Percentiles rank a stretch among this genome's conserved stretches.
These are phyloP conservation scores for Alviniconcha marisindica DNA, from an alignment of 1,140 invertebrate species.

Conservation along the genomic window DNA sequence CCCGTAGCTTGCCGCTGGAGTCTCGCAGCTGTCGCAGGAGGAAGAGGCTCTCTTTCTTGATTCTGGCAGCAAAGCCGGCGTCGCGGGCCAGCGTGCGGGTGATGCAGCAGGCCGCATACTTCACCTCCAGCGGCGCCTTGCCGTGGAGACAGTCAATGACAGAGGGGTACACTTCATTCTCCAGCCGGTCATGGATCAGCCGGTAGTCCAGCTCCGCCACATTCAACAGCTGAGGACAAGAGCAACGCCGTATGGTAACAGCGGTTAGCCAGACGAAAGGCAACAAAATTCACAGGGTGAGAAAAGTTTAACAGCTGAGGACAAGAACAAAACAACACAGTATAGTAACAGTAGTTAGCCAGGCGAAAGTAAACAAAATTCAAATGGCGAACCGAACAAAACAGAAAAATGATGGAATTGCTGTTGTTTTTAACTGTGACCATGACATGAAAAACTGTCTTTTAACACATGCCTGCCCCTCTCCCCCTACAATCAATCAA, in stretches of 20 bases:
- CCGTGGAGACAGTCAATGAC: slow-evolving; percentile 49
- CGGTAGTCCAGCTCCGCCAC: background rate
- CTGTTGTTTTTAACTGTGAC: too few relatives aligned
- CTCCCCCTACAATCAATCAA: too few relatives aligned
- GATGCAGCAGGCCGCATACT: slow-evolving; percentile 61
- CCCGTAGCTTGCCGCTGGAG: slow-evolving; percentile 28
- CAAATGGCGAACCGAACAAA: too few relatives aligned
- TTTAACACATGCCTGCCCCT: too few relatives aligned
- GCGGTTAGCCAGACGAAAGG: too few relatives aligned
- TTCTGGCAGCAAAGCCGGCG: slow-evolving; percentile 17
- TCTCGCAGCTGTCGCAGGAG: slow-evolving; percentile 32
- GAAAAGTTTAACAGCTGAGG: too few relatives aligned
- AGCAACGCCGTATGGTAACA: too few relatives aligned
- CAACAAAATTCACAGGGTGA: background rate
- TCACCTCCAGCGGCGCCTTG: slow-evolving; percentile 50
- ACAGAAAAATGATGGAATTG: too few relatives aligned
- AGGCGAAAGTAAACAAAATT: too few relatives aligned
- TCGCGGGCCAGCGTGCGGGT: slow-evolving; percentile 47
- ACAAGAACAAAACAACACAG: too few relatives aligned
- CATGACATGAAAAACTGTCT: too few relatives aligned
- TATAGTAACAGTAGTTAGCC: too few relatives aligned
- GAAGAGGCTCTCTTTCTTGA: slow-evolving; percentile 32
- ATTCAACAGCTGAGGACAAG: background rate
- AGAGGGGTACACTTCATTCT: slow-evolving; percentile 38
- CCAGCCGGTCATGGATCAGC: background rate